Evolutionary conservation across 2,113 vertebrate species (phyloP), one percentile per base, ranked within the genome.

Genomic region (Cynoglossus semilaevis): DNA sequence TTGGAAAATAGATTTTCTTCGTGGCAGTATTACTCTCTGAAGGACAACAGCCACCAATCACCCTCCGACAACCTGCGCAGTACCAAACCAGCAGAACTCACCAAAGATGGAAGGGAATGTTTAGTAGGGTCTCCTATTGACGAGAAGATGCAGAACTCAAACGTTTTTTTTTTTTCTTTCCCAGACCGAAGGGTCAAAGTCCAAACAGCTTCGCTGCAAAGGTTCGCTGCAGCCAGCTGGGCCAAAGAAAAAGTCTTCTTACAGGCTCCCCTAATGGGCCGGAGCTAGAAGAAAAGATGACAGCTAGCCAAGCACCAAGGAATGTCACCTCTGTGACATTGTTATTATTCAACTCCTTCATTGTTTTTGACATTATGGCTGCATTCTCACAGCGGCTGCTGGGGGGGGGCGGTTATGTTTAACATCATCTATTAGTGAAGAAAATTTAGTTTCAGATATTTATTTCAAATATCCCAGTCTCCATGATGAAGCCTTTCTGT

Each of bases 121-220:
- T 65, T 71, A 76, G 66, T 42, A 59, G 34, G 17, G 51, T 70
- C 37, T 59, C 36, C 53, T 53, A 2, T 14, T 66, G 64, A 76
- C n/a, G 10, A 70, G 22, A 67, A 58, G 34, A 67, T 64, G 74
- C 70, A 57, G 61, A 44, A 74, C 43, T 55, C 47, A 54, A 60
- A 73, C 2, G 54, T 57, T 58, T 72, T 85, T 63, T 70, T 46
- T 51, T 66, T 60, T 46, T 55, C 51, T 72, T n/a, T 60, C 57
- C 49, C 45, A 22, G 58, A 47, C 60, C 57, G 15, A 10, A 22
- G 65, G 84, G 76, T 88, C 82, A 82, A 75, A 82, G 80, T 84
- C 65, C 76, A 69, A 58, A 45, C 76, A 34, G 45, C 76, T 72
- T 58, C 69, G 60, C 66, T 82, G 63, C 81, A 83, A 80, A 60